Percentiles rank a stretch among this genome's conserved stretches.
phyloP scores from a whole-genome alignment of 2,113 vertebrate genomes.

The Planiliza haematocheilus region DNA sequence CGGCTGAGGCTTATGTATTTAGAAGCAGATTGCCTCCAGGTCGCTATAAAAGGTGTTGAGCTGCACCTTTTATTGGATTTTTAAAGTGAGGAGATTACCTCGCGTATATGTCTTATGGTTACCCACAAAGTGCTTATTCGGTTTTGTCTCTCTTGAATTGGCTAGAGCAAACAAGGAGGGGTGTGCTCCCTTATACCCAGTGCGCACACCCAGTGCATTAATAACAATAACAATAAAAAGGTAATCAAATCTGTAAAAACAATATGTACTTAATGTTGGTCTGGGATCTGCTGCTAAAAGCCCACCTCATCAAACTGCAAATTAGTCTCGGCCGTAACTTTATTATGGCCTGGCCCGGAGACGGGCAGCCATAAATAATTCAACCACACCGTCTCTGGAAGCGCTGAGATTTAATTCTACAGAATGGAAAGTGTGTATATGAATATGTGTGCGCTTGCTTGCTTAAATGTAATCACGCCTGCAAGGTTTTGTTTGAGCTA shows the following conservation, averaged over 20 bases:
- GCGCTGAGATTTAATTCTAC: conserved; percentile 87
- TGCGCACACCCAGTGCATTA: conserved; percentile 77
- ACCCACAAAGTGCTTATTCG: conserved; percentile 58
- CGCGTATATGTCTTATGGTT: conserved; percentile 67
- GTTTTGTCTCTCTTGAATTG: conserved; percentile 55
- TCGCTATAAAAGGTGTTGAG: conserved; percentile 77
- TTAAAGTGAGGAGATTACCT: conserved; percentile 71
- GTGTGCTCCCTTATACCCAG: conserved; percentile 13
- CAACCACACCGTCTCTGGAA: conserved; percentile 80
- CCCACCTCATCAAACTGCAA: conserved; percentile 86
- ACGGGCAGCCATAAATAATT: conserved; percentile 88
- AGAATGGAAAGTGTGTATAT: conserved; percentile 70
- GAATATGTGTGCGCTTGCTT: conserved; percentile 19
- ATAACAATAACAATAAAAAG: conserved; percentile 86
- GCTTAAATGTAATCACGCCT: conserved; percentile 46
- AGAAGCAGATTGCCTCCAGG: conserved; percentile 69
- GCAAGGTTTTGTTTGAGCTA: conserved; percentile 59
- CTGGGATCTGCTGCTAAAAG: conserved; percentile 80
- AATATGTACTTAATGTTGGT: conserved; percentile 85
- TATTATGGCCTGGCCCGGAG: conserved; percentile 81
- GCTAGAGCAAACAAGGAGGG: conserved; percentile 43
- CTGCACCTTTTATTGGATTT: conserved; percentile 77
- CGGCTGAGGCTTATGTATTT: conserved; percentile 65
- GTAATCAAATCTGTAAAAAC: conserved; percentile 85
- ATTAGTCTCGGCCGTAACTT: conserved; percentile 85